Conservation (phyloP, 2,113 vertebrate genomes). For the Hippocampus comes region DNA sequence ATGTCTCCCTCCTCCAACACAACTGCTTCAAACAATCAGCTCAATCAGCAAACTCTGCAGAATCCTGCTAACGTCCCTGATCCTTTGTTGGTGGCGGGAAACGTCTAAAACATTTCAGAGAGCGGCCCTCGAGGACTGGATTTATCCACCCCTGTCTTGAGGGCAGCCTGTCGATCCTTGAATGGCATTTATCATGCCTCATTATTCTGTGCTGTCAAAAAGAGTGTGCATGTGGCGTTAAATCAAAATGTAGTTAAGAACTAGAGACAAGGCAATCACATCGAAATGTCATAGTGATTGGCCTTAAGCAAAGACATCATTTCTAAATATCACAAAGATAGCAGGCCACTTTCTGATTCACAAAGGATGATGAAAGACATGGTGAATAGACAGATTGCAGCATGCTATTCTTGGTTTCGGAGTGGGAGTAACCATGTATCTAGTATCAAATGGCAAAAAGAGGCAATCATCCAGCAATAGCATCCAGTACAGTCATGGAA, state of each 20-base stretch:
- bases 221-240: neutral
- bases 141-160: neutral
- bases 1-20: too few species aligned
- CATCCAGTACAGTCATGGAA: neutral
- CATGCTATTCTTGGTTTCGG: neutral
- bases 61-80: too few species aligned
- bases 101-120: too few species aligned
- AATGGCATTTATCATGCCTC: neutral
- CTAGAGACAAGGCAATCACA: conserved; percentile 2
- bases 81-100: too few species aligned
- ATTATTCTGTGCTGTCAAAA: conserved; percentile 1
- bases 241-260: neutral
- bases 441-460: neutral
- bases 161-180: neutral
- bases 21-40: too few species aligned
- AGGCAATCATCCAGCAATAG: neutral
- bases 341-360: neutral
- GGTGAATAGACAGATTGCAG: neutral
- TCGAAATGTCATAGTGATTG: neutral
- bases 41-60: too few species aligned
- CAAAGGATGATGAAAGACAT: neutral
- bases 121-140: too few species aligned
- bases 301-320: neutral
- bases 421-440: neutral
- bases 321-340: neutral